These are phyloP conservation scores for Lemur catta DNA, from an alignment of 2,797 vertebrate species.

Conservation along the genomic window DNA sequence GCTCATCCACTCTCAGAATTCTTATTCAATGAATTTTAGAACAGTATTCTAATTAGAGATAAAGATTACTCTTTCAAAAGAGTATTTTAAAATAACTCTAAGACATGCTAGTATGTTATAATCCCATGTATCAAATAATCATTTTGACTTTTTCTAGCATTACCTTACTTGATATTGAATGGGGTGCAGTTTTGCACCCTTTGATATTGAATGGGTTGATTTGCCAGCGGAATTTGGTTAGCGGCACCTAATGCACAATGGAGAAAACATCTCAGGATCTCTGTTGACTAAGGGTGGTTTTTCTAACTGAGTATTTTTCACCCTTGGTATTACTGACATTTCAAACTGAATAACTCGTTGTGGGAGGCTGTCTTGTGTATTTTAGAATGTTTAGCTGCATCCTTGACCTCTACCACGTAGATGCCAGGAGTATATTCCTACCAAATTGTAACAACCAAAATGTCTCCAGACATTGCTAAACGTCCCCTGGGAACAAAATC, in stretches of 20 bases:
- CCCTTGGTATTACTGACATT: not conserved
- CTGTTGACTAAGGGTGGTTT: not conserved
- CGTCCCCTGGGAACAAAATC: not conserved
- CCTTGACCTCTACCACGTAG: not conserved
- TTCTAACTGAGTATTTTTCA: not conserved
- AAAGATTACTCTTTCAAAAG: not conserved
- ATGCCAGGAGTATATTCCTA: not conserved
- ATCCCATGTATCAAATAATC: not conserved
- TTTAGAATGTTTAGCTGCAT: not conserved
- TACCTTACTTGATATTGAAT: not conserved
- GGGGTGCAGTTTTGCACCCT: not conserved
- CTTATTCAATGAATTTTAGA: slow-evolving; percentile 19
- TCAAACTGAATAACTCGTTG: not conserved
- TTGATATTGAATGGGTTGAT: too few species aligned
- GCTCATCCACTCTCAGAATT: not conserved
- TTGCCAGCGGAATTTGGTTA: not conserved
- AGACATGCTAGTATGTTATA: not conserved
- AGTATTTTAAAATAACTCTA: not conserved
- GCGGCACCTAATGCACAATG: not conserved
- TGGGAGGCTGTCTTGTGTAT: not conserved
- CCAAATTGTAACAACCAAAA: not conserved
- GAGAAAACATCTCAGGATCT: not conserved
- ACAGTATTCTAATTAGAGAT: not conserved
- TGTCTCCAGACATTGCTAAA: not conserved
- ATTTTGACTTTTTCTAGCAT: not conserved